Percentiles rank a stretch among this genome's conserved stretches.
Conservation (phyloP, 2,888 invertebrate species). For the Drosophila heteroneura region DNA sequence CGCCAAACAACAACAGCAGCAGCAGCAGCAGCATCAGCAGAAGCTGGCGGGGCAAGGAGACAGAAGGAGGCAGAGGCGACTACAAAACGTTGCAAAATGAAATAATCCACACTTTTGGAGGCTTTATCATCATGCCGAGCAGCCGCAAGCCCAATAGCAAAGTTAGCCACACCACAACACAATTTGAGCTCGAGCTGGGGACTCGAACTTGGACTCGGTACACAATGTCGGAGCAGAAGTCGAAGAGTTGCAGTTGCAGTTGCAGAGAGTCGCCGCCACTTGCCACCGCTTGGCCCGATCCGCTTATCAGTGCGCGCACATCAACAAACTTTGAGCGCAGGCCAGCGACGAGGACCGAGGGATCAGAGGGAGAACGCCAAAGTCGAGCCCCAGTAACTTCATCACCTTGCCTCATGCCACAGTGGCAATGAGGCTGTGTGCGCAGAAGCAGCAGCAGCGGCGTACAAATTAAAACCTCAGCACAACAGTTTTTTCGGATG, state of each 20-base stretch:
- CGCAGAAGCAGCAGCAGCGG: conserved; percentile 55
- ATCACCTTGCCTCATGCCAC: conserved; percentile 67
- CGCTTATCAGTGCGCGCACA: conserved; percentile 73
- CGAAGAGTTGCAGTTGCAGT: conserved; percentile 33
- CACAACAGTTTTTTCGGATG: conserved; percentile 66
- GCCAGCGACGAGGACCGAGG: conserved; percentile 19
- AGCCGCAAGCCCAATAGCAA: conserved; percentile 54
- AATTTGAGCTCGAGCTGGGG: neutral
- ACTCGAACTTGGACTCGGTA: conserved; percentile 5
- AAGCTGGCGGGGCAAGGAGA: conserved; percentile 10
- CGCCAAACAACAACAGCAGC: conserved; percentile 70
- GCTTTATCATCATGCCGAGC: conserved; percentile 74
- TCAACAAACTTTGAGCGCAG: conserved; percentile 63
- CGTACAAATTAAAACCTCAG: conserved; percentile 82
- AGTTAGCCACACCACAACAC: conserved; percentile 29
- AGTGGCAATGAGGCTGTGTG: conserved; percentile 39
- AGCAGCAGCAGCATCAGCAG: conserved; percentile 29
- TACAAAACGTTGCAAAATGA: conserved; percentile 79
- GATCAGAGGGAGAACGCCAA: conserved; percentile 16
- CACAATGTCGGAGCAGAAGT: conserved; percentile 45
- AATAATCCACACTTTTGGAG: conserved; percentile 79
- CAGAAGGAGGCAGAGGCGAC: conserved; percentile 48
- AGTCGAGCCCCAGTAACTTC: conserved; percentile 64
- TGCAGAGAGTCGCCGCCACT: conserved; percentile 49
- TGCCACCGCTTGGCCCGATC: conserved; percentile 54